Evolutionary conservation across 1,140 invertebrate genomes (phyloP).

Genomic region (Conopomorpha cramerella): DNA sequence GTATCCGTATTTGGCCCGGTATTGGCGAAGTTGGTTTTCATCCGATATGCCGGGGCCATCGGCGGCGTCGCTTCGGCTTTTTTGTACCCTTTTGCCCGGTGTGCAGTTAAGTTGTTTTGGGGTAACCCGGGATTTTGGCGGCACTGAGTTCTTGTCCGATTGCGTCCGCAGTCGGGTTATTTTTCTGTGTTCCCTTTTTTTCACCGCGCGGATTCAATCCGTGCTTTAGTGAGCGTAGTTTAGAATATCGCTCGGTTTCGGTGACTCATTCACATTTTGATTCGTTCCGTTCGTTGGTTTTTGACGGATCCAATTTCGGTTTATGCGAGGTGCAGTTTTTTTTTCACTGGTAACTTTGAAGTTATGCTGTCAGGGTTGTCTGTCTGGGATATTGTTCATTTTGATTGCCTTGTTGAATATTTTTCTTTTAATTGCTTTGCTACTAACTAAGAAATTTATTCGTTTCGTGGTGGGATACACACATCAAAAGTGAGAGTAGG

Average conservation of each 20-base stretch:
- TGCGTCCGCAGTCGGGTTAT: constrained; percentile 30
- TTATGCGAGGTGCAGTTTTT: constrained; percentile 9
- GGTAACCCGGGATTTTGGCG: constrained; percentile 49
- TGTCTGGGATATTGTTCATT: no score
- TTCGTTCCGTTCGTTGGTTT: constrained; percentile 24
- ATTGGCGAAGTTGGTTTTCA: constrained; percentile 51
- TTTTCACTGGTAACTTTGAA: no score
- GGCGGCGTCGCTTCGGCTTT: constrained; percentile 48
- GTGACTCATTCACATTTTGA: constrained; percentile 43
- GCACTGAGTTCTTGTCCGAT: constrained; percentile 34
- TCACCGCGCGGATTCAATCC: constrained; percentile 43
- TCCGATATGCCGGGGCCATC: constrained; percentile 36
- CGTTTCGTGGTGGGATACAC: no score
- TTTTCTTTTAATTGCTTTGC: no score
- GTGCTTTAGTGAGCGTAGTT: constrained; percentile 53
- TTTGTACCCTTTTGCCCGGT: constrained; percentile 28
- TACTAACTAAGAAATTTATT: no score
- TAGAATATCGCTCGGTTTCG: constrained; percentile 33
- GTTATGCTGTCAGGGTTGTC: no score
- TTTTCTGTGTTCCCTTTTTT: constrained; percentile 27
- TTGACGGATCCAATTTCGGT: constrained; percentile 18
- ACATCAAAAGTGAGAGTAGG: no score
- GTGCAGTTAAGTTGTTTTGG: constrained; percentile 53
- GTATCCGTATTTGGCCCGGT: constrained; percentile 54
- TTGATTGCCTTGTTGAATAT: no score